Base-by-base conservation (phyloP, 2,888 invertebrate genomes). In the Allophyes oxyacanthae region DNA sequence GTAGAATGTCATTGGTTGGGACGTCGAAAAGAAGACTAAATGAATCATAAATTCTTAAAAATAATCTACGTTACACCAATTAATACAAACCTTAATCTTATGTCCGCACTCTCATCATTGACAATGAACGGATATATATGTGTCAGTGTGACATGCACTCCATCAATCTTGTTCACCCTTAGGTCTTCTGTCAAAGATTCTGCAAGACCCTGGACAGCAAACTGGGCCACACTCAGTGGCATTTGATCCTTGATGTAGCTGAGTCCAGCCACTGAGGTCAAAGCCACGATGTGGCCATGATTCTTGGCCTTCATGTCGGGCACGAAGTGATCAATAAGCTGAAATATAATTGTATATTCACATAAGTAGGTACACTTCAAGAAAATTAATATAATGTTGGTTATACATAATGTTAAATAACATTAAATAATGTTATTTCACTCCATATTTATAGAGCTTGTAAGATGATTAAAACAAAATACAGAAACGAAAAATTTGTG, bases 61-160 rank as follows among this genome's bases (percentile, higher is more conserved):
- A n/a, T n/a, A n/a, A n/a, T n/a, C n/a, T n/a, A n/a, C n/a, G n/a
- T n/a, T n/a, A n/a, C n/a, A n/a, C n/a, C n/a, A n/a, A n/a, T n/a
- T n/a, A n/a, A n/a, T n/a, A n/a, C 80, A 74, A 78, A 95, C 95
- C 95, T 93, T 46, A 95, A 83, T 75, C 94, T 92, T 64, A 95
- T 92, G 79, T 95, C 95, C 30, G 93, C 90, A 43, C 89, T 88
- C 13, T 94, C 89, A 72, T 95, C 91, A 37, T 91, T 92, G 13
- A 96, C 91, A 63, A 96, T 95, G 63, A 96, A 95, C 0, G 96
- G 96, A 78, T 96, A 96, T 41, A 96, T 90, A 65, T 96, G 95
- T 15, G 93, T 93, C 2, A 96, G 86, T 0, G 95, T 95, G 10
- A 95, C 94, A 76, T 95, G 89, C 0, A 96, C 95, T 53, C 95